A percentile compares a stretch with the other conserved stretches of the same genome.
Evolutionary conservation across 2,797 vertebrate species (phyloP).

Genomic region (Danio aesculapii): DNA sequence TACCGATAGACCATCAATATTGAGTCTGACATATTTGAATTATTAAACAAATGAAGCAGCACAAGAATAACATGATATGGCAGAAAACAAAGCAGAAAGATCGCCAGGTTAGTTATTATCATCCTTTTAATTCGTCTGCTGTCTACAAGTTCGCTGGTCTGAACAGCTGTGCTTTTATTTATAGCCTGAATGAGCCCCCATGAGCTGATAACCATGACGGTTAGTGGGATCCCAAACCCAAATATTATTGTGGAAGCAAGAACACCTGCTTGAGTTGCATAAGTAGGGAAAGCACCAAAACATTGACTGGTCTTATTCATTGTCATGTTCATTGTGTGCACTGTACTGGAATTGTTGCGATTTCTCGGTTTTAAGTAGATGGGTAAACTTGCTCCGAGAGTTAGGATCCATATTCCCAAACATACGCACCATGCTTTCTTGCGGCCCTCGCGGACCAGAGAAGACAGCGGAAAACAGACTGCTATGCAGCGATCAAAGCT

Average conservation of each 20-base stretch:
- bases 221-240: constrained; percentile 73
- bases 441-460: constrained; percentile 61
- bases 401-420: constrained; percentile 75
- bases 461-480: constrained; percentile 73
- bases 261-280: constrained; percentile 42
- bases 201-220: constrained; percentile 73
- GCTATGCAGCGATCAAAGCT: constrained; percentile 79
- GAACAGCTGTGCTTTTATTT: constrained; percentile 67
- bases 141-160: constrained; percentile 70
- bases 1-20: constrained; percentile 57
- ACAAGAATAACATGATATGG: constrained; percentile 74
- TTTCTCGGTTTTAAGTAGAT: constrained; percentile 51
- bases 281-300: constrained; percentile 65
- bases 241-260: constrained; percentile 62
- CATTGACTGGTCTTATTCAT: constrained; percentile 45
- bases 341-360: rapidly evolving
- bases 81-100: constrained; percentile 79
- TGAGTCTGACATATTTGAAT: rapidly evolving
- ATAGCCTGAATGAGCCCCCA: constrained; percentile 70
- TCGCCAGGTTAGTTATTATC: constrained; percentile 68
- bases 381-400: constrained; percentile 67
- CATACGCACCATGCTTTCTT: constrained; percentile 72
- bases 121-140: constrained; percentile 73
- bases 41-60: constrained; percentile 44
- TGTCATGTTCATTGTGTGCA: too few relatives aligned